Percentiles rank a stretch among this genome's conserved stretches.
phyloP scores from a whole-genome alignment of 2,888 invertebrate genomes.

The Thereva unica region DNA sequence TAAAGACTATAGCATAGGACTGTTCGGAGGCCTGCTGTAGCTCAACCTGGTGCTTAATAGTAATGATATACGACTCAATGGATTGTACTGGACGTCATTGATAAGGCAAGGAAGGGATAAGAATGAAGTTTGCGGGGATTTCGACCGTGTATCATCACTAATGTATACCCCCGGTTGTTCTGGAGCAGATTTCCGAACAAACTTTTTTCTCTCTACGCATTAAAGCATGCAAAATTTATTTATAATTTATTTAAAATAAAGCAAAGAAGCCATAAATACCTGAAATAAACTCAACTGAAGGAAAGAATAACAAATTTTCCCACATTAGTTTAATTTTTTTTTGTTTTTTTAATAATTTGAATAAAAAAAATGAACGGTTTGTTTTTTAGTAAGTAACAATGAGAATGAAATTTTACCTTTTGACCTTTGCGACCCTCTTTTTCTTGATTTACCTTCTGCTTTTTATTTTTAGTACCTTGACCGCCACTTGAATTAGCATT shows the following conservation, averaged over 20 bases:
- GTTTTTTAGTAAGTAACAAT: constrained; percentile 31
- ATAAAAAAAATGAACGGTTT: constrained; percentile 40
- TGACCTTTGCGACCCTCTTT: constrained; percentile 59
- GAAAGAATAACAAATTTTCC: constrained; percentile 16
- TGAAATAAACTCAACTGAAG: constrained; percentile 17
- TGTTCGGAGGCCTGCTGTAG: no score
- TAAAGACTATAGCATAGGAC: no score
- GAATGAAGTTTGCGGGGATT: no score
- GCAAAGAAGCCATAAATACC: constrained; percentile 5
- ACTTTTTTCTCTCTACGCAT: no score
- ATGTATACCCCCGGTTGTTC: no score
- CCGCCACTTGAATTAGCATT: constrained; percentile 46
- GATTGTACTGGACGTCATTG: no score
- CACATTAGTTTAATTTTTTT: not conserved
- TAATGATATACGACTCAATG: no score
- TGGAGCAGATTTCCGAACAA: no score
- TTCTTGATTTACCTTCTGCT: constrained; percentile 61
- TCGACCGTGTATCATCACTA: no score
- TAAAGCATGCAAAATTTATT: not conserved
- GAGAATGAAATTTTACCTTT: constrained; percentile 55
- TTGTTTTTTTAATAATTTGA: constrained; percentile 3
- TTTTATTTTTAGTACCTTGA: constrained; percentile 59
- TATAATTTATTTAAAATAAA: constrained; percentile 8
- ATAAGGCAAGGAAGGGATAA: no score
- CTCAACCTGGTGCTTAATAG: no score